Evolutionary conservation across 92 coral and sea anemone genomes (phyloP).

Genomic region (Siderastrea siderea): DNA sequence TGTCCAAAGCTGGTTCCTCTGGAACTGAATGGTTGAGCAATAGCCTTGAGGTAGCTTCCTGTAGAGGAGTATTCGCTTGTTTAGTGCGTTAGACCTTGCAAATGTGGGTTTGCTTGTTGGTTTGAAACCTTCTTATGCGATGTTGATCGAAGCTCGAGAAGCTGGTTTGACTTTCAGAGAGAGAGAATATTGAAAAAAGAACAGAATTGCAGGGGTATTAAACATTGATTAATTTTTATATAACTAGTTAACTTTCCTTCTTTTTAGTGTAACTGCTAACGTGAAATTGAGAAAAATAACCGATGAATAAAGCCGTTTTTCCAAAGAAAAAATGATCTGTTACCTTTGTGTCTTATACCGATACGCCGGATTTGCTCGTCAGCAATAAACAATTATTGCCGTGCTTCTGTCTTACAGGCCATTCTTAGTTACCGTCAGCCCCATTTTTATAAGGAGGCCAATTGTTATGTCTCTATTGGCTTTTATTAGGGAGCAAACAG

Average conservation of each 20-base stretch:
- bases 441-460: too few relatives aligned
- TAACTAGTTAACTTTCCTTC: background rate
- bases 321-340: too few relatives aligned
- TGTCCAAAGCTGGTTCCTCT: constrained; percentile 7
- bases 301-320: too few relatives aligned
- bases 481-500: too few relatives aligned
- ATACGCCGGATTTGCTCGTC: too few relatives aligned
- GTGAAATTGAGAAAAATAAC: too few relatives aligned
- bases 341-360: too few relatives aligned
- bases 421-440: too few relatives aligned
- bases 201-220: background rate
- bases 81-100: background rate
- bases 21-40: background rate
- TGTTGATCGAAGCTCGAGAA: constrained; percentile 13
- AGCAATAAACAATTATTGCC: too few relatives aligned
- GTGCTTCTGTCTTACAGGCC: too few relatives aligned
- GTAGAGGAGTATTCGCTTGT: background rate
- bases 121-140: background rate
- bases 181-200: background rate
- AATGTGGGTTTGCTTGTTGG: background rate
- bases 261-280: background rate
- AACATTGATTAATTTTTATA: background rate
- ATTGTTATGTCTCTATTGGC: too few relatives aligned
- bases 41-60: background rate
- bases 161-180: background rate